A percentile compares a stretch with the other conserved stretches of the same genome.
phyloP scores from a whole-genome alignment of 2,888 invertebrate genomes.

The Palloptera scutellata region DNA sequence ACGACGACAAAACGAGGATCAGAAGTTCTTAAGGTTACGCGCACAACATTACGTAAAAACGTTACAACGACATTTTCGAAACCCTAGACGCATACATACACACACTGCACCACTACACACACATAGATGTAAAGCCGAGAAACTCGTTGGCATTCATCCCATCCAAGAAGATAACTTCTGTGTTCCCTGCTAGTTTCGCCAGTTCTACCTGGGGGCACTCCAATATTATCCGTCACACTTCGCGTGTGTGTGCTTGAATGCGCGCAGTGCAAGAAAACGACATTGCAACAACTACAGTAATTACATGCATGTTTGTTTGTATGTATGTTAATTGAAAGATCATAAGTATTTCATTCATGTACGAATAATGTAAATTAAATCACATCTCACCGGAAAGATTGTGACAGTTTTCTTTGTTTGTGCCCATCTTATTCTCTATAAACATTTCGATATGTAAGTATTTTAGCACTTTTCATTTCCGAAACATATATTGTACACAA shows the following conservation, averaged over 20 bases:
- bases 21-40: constrained; percentile 12
- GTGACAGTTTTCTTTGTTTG: constrained; percentile 37
- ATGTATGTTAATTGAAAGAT: neutral
- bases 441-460: neutral
- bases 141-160: too few species aligned
- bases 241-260: constrained; percentile 4
- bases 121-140: neutral
- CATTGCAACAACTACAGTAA: constrained; percentile 15
- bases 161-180: neutral
- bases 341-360: neutral
- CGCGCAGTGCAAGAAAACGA: constrained; percentile 14
- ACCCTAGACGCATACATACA: constrained; percentile 24
- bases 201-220: neutral
- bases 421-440: constrained; percentile 21
- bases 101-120: constrained; percentile 10
- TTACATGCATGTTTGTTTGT: neutral
- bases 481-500: constrained; percentile 12
- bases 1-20: constrained; percentile 10
- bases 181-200: neutral
- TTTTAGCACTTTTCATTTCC: constrained; percentile 1
- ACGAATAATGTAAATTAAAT: constrained; percentile 35
- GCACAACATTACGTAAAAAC: constrained; percentile 21
- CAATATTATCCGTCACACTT: neutral
- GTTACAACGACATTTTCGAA: constrained; percentile 29
- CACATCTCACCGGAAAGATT: constrained; percentile 48